A percentile compares a stretch with the other conserved stretches of the same genome.
Evolutionary conservation across 92 coral and sea anemone genomes (phyloP).

Genomic region (Hydrozoanthus gracilis): DNA sequence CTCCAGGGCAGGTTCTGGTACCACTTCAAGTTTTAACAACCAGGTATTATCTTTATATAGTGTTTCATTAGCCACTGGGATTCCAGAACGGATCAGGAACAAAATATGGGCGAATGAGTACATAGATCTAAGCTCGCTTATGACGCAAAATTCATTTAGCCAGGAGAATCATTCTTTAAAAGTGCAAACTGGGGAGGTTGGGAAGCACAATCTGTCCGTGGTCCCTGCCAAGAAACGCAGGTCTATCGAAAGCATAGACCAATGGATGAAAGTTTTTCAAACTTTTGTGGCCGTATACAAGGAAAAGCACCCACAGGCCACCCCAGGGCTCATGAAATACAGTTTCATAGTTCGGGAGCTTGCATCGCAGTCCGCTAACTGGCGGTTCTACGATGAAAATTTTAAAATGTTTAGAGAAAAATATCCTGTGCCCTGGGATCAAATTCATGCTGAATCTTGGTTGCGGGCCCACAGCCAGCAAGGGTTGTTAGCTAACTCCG

Average conservation of each 20-base stretch:
- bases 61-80: no score
- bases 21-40: background rate
- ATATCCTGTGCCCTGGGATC: slow-evolving; percentile 29
- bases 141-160: no score
- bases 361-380: slow-evolving; percentile 28
- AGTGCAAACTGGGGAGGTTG: slow-evolving; percentile 30
- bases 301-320: slow-evolving; percentile 17
- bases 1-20: background rate
- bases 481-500: no score
- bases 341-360: slow-evolving; percentile 19
- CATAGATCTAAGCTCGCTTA: no score
- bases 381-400: slow-evolving; percentile 37
- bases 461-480: background rate
- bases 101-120: no score
- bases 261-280: slow-evolving; percentile 30
- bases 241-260: slow-evolving; percentile 10
- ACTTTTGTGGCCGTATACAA: slow-evolving; percentile 26
- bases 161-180: slow-evolving; percentile 28
- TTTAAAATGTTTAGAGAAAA: slow-evolving; percentile 7
- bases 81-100: no score
- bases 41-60: no score
- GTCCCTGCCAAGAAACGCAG: slow-evolving; percentile 23
- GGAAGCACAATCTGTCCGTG: slow-evolving; percentile 9
- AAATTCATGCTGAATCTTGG: slow-evolving; percentile 10
- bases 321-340: slow-evolving; percentile 37